Base-by-base conservation (phyloP, 2,888 invertebrate species). In the Ophioninae sp. region DNA sequence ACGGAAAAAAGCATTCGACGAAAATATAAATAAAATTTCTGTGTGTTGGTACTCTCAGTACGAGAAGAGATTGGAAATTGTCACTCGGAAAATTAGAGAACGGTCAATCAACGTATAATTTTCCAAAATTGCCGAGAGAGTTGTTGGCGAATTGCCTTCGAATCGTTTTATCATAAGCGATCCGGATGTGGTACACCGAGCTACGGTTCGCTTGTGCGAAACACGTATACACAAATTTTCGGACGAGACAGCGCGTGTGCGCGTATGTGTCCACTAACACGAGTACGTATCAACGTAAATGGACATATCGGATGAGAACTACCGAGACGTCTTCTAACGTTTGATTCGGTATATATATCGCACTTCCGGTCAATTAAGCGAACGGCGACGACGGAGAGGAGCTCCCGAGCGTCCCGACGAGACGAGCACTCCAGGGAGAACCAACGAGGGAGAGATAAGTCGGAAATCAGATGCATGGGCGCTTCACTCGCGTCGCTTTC, bases 311-410 rank as follows among this genome's bases (percentile, higher is more conserved):
- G 30, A 21, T 56, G 72, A 65, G 64, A 50, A 57, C 67, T 73
- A 73, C 64, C 82, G 82, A 73, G 84, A 82, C 76, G 82, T 84
- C 82, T 84, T 79, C 76, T 50, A 64, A 70, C 78, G 69, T 70
- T 70, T 78, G 59, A 69, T 69, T 72, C 68, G 69, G 70, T 79
- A 68, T 74, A 73, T 77, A 73, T 84, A 79, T 78, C 82, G 81
- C 79, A 84, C 82, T 84, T 84, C 84, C 84, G 84, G 84, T 79
- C 83, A 87, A 85, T 85, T 82, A 88, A 86, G 83, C 77, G 85
- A 85, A 84, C 85, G 85, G 81, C 79, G 76, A 83, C 74, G 73
- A 84, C 81, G 69, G 39, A 69, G 69, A 72, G 76, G 70, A 74
- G 75, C 82, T 76, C 69, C 50, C 77, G 44, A 44, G 68, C 44